Base-by-base conservation (phyloP, 2,797 vertebrate species). In the Syncerus caffer region DNA sequence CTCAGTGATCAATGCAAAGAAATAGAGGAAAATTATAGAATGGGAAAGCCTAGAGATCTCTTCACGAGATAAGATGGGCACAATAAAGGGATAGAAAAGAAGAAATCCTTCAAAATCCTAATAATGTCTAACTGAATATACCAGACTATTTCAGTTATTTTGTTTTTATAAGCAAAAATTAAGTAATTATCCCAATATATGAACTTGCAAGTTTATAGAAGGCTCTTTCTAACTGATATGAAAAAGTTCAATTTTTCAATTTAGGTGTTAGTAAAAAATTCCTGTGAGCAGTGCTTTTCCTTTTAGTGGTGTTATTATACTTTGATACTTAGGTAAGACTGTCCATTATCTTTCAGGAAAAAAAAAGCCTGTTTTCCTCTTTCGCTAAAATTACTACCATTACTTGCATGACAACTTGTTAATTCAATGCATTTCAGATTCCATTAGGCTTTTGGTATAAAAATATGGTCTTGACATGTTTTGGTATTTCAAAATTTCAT, bases 371-470 rank as follows among this genome's bases (percentile, higher is more conserved):
- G 10, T 79, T 62, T 13, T 79, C 12, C 9, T 64, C 9, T 34
- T 64, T 96, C 23, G 64, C 11, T 82, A 87, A 96, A 29, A 15
- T 4, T 85, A 17, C 58, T 53, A 47, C 17, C n/a, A 82, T 71
- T 67, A 83, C 17, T 92, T 96, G 16, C n/a, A 57, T 85, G 85
- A 84, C 42, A 88, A 4, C 12, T 74, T 96, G 25, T 85, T 74
- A 90, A 71, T 34, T 92, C 45, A 93, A 23, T 89, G 13, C 42
- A 86, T 92, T 96, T 92, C 42, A 45, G 47, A 88, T 93, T 85
- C 19, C 57, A 62, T 74, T 90, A 80, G 8, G 23, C 7, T 34
- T 92, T 97, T 96, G 3, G 23, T 55, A 34, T 80, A 60, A 8
- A 89, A 74, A 50, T 42, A 57, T 11, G 2, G 25, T 76, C 78